A percentile compares a stretch with the other conserved stretches of the same genome.
Evolutionary conservation across 2,888 invertebrate species (phyloP).

Genomic region (Scelioninae gen. 2): DNA sequence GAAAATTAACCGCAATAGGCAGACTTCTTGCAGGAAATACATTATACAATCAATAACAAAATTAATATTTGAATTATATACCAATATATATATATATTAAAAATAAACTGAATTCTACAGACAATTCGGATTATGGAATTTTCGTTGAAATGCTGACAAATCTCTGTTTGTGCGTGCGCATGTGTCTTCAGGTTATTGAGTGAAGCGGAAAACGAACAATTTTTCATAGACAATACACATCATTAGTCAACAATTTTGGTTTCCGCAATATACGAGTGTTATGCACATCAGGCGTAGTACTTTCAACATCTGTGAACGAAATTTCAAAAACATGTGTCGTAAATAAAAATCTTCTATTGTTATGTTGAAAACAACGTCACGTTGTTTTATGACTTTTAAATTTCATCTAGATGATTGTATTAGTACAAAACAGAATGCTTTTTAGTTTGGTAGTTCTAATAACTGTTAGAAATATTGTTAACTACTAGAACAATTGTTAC

Average conservation of each 20-base stretch:
- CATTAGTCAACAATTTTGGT: conserved; percentile 13
- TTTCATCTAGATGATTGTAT: no score
- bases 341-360: conserved; percentile 6
- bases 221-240: conserved; percentile 25
- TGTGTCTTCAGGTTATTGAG: background rate
- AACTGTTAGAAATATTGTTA: no score
- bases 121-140: background rate
- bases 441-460: no score
- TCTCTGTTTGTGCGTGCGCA: no score
- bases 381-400: background rate
- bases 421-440: no score
- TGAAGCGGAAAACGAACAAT: no score
- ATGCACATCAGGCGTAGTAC: conserved; percentile 23
- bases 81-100: background rate
- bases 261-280: conserved; percentile 1
- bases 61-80: no score
- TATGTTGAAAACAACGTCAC: background rate
- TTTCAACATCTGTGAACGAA: conserved; percentile 26
- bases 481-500: no score
- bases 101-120: background rate
- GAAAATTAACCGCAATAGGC: no score
- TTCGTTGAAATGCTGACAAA: background rate
- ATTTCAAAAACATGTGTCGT: conserved; percentile 13
- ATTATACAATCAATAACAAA: background rate
- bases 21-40: background rate